Percentiles rank a stretch among this genome's conserved stretches.
Conservation (phyloP, 2,113 vertebrate species). For the Paramisgurnus dabryanus region DNA sequence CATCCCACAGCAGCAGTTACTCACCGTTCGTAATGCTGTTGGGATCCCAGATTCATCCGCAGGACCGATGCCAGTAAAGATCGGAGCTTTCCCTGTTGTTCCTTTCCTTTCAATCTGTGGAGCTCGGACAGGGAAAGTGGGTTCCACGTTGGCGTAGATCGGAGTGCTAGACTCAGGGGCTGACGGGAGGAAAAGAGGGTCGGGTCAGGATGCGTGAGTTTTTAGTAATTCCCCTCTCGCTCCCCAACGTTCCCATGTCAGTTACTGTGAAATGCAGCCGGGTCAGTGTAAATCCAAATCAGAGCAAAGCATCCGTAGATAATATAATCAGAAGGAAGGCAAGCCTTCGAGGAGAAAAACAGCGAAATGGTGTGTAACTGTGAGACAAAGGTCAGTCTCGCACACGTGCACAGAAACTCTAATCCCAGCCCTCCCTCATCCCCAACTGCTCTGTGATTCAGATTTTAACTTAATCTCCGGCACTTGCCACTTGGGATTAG, state of each 20-base stretch:
- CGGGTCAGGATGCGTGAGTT: conserved; percentile 11
- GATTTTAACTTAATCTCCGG: conserved; percentile 48
- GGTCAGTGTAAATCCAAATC: neutral
- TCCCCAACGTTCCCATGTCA: conserved; percentile 7
- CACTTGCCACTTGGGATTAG: conserved; percentile 52
- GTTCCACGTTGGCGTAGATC: conserved; percentile 37
- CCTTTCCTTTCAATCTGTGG: conserved; percentile 83
- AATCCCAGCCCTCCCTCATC: conserved; percentile 43
- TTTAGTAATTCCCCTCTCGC: neutral
- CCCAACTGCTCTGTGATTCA: conserved; percentile 36
- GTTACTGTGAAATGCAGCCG: conserved; percentile 11
- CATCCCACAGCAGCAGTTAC: conserved; percentile 45
- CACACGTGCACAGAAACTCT: conserved; percentile 32
- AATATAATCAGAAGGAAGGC: too few species aligned
- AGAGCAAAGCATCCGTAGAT: conserved; percentile 6
- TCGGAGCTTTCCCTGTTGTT: conserved; percentile 80
- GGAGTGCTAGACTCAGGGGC: conserved; percentile 57
- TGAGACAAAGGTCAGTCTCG: conserved; percentile 35
- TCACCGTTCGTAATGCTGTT: conserved; percentile 85
- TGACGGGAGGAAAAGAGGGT: conserved; percentile 6
- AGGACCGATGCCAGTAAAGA: conserved; percentile 83
- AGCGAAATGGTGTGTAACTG: conserved; percentile 16
- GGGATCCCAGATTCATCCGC: conserved; percentile 87
- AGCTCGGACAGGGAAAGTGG: conserved; percentile 74
- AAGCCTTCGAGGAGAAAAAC: neutral